These are phyloP conservation scores for Rhagophthalmus giganteus DNA, from an alignment of 2,888 invertebrate species.

Conservation along the genomic window DNA sequence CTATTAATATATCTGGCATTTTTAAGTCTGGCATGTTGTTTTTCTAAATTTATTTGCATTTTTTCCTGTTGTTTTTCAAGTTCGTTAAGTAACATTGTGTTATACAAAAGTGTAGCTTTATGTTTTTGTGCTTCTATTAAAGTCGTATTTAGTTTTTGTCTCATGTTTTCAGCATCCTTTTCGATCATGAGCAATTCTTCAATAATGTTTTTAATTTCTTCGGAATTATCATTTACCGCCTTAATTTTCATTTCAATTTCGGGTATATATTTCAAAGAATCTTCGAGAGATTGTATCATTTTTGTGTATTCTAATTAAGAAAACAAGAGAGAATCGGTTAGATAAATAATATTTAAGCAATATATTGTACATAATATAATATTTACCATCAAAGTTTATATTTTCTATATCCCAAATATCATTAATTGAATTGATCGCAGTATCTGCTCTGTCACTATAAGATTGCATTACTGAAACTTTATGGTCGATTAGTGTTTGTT, in stretches of 20 bases:
- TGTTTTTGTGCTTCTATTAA: neutral
- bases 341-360: neutral
- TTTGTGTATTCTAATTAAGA: slow-evolving; percentile 11
- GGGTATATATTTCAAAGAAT: slow-evolving; percentile 9
- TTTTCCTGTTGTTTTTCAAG: slow-evolving; percentile 14
- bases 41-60: slow-evolving; percentile 3
- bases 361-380: slow-evolving; percentile 3
- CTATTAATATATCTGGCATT: slow-evolving; percentile 1
- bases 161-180: slow-evolving; percentile 8
- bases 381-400: neutral
- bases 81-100: slow-evolving; percentile 6
- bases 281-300: slow-evolving; percentile 3
- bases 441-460: slow-evolving; percentile 7
- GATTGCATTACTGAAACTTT: neutral
- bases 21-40: slow-evolving; percentile 7
- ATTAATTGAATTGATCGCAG: neutral
- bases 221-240: slow-evolving; percentile 9
- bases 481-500: slow-evolving; percentile 4
- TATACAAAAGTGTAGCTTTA: neutral
- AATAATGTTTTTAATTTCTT: slow-evolving; percentile 13
- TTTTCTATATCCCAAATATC: neutral
- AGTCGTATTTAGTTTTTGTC: slow-evolving; percentile 10
- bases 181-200: slow-evolving; percentile 10
- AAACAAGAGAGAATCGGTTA: too few relatives aligned
- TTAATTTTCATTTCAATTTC: slow-evolving; percentile 12